Percentiles rank a stretch among this genome's conserved stretches.
Conservation (phyloP, 37 sponge, comb jelly and placozoan species). For the Hormiphora californensis region DNA sequence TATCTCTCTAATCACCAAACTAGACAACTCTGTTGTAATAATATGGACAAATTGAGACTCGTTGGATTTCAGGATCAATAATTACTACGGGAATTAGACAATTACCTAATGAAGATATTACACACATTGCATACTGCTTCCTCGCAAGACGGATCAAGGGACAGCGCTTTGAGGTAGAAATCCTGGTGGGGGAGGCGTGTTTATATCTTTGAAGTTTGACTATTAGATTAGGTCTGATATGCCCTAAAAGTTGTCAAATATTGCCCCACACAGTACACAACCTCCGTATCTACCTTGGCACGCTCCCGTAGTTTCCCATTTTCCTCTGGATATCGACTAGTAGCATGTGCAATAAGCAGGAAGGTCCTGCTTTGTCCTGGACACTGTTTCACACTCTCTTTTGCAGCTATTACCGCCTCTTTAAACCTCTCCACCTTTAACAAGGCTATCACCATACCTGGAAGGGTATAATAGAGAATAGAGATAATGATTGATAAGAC, state of each 20-base stretch:
- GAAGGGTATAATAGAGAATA: too few species aligned
- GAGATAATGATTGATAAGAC: too few species aligned
- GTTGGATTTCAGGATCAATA: too few species aligned
- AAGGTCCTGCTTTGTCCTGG: conserved; percentile 24
- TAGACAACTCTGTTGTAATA: too few species aligned
- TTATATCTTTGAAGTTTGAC: neutral
- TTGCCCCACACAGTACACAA: too few species aligned
- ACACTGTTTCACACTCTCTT: conserved; percentile 41
- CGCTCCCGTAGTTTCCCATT: conserved; percentile 1
- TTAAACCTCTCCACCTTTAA: conserved; percentile 4
- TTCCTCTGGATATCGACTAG: conserved; percentile 31
- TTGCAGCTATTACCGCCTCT: conserved; percentile 42
- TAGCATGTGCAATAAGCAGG: conserved; percentile 40
- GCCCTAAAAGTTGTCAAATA: too few species aligned
- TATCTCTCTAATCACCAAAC: too few species aligned
- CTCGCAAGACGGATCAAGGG: conserved; percentile 14
- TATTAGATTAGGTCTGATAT: neutral
- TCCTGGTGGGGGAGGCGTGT: neutral
- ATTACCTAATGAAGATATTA: neutral
- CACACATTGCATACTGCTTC: conserved; percentile 15
- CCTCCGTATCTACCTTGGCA: conserved; percentile 4
- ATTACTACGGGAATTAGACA: too few species aligned
- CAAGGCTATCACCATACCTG: conserved; percentile 52
- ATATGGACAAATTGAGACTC: too few species aligned
- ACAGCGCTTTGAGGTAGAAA: conserved; percentile 44